Conservation (phyloP, 2,113 vertebrate species). For the Pelecanoides urinatrix region DNA sequence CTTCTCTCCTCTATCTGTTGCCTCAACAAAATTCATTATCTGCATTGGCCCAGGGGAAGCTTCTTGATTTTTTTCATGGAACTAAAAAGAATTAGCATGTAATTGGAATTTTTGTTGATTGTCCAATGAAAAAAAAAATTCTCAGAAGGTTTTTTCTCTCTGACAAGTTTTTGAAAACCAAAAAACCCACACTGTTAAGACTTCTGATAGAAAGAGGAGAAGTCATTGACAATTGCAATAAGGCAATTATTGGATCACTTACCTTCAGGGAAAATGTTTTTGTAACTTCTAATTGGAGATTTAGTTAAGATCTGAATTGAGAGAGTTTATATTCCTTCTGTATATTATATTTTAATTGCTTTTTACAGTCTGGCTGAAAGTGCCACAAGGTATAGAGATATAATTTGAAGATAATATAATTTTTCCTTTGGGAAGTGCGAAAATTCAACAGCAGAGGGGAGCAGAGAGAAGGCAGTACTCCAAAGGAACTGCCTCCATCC, state of each 20-base stretch:
- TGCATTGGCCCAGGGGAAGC: neutral
- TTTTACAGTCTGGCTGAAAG: slow-evolving; percentile 19
- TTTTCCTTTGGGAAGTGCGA: neutral
- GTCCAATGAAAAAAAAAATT: neutral
- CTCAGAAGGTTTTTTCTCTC: neutral
- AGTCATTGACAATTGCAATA: neutral
- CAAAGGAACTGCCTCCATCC: neutral
- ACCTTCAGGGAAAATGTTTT: slow-evolving; percentile 21
- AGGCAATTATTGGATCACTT: slow-evolving; percentile 15
- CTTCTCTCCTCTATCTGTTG: neutral
- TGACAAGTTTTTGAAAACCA: neutral
- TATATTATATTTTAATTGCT: slow-evolving; percentile 58
- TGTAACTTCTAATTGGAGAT: slow-evolving; percentile 36
- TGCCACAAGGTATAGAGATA: slow-evolving; percentile 5
- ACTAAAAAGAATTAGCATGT: neutral
- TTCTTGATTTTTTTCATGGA: neutral
- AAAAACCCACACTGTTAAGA: neutral
- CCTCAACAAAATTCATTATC: neutral
- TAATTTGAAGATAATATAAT: slow-evolving; percentile 27
- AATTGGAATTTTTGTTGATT: neutral
- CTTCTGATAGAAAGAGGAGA: neutral
- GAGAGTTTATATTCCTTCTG: slow-evolving; percentile 18
- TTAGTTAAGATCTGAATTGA: slow-evolving; percentile 46
- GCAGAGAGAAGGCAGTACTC: neutral
- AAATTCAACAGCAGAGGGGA: neutral